Base-by-base conservation (phyloP, 2,113 vertebrate species). In the Rhea pennata region DNA sequence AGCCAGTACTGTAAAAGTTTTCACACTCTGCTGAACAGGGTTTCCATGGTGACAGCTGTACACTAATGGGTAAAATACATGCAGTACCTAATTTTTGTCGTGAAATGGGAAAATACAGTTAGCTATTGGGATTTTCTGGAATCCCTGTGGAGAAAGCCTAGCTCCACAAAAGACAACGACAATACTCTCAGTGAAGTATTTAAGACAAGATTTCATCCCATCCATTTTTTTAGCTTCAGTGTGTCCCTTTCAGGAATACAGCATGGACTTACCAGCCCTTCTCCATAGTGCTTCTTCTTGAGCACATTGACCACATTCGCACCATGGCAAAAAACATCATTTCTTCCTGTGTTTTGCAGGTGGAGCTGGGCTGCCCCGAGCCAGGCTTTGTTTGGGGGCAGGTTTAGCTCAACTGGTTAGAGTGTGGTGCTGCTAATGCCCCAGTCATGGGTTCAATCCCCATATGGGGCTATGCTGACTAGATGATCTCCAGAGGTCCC, bases 311-410 rank as follows among this genome's bases (percentile, higher is more conserved):
- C 44, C 61, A 46, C 0, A 2, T 67, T 72, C 62, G 46, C 36
- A 16, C 31, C 0, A 1, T 1, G 6, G 71, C 53, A 22, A 36
- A 39, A 42, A 80, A 42, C 16, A 7, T 8, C 7, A 4, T 73
- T 39, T 31, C 62, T 31, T 76, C 33, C 40, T 24, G 10, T 59
- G 51, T n/a, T 62, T 0, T 0, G 13, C 27, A 21, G 36, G 44
- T 5, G 4, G 44, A 0, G 0, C 0, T 1, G 40, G 12, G 12
- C 1, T 2, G 40, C 46, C 26, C 31, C 0, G 2, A n/a, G 29
- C 42, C 61, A 26, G 46, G 4, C 67, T 86, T 85, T 58, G 26
- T 8, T 73, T 36, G 36, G 36, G 36, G 36, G 36, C 36, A 36
- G 36, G 36, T 36, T 36, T 36, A 36, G 36, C 36, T 36, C 36